These are phyloP conservation scores for Mirza zaza DNA, from an alignment of 2,113 vertebrate genomes.

Conservation along the genomic window DNA sequence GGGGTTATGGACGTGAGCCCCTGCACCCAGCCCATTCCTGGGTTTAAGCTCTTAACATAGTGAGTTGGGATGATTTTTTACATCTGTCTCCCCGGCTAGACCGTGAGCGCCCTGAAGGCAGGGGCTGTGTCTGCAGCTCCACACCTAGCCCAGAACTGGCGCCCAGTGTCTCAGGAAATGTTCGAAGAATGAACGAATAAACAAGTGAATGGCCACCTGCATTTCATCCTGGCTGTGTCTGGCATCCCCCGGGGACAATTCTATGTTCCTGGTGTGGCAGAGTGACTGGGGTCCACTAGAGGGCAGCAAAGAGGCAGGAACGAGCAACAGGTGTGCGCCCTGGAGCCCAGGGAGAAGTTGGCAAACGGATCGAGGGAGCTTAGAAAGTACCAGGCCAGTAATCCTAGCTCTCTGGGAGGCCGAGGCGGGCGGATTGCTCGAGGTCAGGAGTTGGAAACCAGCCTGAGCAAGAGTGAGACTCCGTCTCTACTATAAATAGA, in stretches of 20 bases:
- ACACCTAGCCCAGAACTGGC: neutral
- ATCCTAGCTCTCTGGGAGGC: no score
- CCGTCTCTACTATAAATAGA: no score
- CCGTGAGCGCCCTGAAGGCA: slow-evolving; percentile 49
- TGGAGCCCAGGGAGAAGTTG: neutral
- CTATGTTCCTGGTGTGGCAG: neutral
- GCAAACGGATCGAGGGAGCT: neutral
- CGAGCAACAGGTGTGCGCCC: slow-evolving; percentile 62
- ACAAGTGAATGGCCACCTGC: neutral
- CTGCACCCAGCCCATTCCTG: neutral
- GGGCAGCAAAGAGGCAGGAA: slow-evolving; percentile 75
- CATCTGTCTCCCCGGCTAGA: neutral
- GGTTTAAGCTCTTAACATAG: neutral
- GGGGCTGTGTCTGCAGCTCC: neutral
- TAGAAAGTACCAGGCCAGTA: neutral
- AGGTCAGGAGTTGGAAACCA: no score
- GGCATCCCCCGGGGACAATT: neutral
- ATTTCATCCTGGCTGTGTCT: neutral
- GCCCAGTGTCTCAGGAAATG: neutral
- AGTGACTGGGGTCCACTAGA: slow-evolving; percentile 44
- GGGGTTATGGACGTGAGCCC: no score
- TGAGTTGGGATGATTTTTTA: neutral
- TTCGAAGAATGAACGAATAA: neutral
- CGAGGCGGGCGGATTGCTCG: no score
- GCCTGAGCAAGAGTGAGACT: no score